Percentiles rank a stretch among this genome's conserved stretches.
Evolutionary conservation across 2,113 vertebrate species (phyloP).

Genomic region (Embiotoca jacksoni): DNA sequence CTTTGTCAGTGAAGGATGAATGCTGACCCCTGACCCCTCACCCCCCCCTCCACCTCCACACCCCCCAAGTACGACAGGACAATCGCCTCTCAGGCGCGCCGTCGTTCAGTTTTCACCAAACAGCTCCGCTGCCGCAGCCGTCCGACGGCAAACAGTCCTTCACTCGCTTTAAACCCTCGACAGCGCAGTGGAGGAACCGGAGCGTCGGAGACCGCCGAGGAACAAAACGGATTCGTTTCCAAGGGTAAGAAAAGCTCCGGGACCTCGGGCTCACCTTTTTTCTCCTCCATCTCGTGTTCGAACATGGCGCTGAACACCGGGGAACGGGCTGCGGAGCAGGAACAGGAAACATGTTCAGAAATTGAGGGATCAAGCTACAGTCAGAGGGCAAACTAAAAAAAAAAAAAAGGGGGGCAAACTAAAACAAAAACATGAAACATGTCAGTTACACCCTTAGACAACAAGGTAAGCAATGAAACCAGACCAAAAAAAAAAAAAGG

Average conservation of each 20-base stretch:
- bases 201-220: conserved; percentile 9
- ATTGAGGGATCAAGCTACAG: not conserved
- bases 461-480: not conserved
- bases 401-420: not conserved
- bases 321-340: conserved; percentile 88
- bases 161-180: conserved; percentile 58
- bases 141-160: conserved; percentile 57
- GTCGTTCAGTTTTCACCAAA: conserved; percentile 66
- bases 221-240: conserved; percentile 40
- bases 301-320: conserved; percentile 99
- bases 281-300: conserved; percentile 99
- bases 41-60: no score
- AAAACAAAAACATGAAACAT: not conserved
- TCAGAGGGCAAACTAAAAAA: not conserved
- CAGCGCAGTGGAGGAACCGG: conserved; percentile 14
- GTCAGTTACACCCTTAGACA: not conserved
- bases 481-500: not conserved
- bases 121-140: conserved; percentile 44
- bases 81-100: conserved; percentile 67
- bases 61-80: conserved; percentile 45
- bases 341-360: conserved; percentile 4
- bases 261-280: conserved; percentile 90
- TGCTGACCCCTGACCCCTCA: no score
- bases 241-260: not conserved
- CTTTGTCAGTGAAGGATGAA: conserved; percentile 75